phyloP scores from a whole-genome alignment of 2,797 vertebrate genomes.

The Sebastes itinus region DNA sequence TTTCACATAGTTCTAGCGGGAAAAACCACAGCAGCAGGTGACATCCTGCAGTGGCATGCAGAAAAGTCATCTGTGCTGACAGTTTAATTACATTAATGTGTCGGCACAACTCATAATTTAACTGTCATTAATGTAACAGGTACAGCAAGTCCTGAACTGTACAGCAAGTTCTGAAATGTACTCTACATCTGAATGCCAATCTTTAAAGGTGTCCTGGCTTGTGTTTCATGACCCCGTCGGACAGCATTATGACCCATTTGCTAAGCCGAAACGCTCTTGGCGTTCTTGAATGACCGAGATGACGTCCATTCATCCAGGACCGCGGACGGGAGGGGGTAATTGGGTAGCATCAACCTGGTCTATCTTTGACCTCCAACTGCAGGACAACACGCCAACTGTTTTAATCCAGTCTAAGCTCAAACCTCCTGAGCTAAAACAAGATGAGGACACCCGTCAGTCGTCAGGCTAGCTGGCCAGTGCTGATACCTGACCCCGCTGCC shows the following conservation, averaged over 20 bases:
- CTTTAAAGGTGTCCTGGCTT: background rate
- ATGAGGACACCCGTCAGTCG: constrained; percentile 4
- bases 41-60: background rate
- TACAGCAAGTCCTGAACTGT: constrained; percentile 3
- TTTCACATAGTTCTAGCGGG: background rate
- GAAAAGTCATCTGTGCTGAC: background rate
- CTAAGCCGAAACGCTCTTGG: background rate
- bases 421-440: constrained; percentile 39
- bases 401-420: constrained; percentile 46
- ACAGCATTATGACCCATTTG: background rate
- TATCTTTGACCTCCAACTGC: constrained; percentile 24
- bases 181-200: background rate
- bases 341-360: background rate
- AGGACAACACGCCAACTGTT: constrained; percentile 15
- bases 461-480: background rate
- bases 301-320: background rate
- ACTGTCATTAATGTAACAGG: background rate
- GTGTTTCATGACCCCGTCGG: background rate
- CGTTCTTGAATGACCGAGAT: background rate
- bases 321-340: background rate
- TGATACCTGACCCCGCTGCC: constrained; percentile 22
- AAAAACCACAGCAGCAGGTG: background rate
- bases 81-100: too few species aligned
- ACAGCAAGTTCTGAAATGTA: constrained; percentile 8
- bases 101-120: background rate